Evolutionary conservation across 2,888 invertebrate species (phyloP), one percentile per base, ranked within the genome.

Genomic region (Lymantria monacha): DNA sequence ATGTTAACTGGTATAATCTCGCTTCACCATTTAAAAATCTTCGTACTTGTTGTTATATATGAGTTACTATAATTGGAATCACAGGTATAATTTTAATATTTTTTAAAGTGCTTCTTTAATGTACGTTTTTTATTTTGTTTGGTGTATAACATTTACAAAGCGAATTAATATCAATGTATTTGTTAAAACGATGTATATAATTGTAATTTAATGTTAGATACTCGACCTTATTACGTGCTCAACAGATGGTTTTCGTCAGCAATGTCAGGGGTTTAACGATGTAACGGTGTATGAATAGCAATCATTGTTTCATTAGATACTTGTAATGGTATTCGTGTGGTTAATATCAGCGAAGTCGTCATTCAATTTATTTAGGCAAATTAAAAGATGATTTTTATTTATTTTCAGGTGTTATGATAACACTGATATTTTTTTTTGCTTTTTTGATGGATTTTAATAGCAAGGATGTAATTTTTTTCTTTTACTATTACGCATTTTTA

Each of bases 231-330:
- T 63, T 64, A 42, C 44, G 36, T 51, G 56, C 42, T 49, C 46
- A 55, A 38, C 64, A 66, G 53, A 55, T 65, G 64, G 54, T 63
- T 56, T 61, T 56, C 53, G 46, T 65, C 64, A 63, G 49, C 42
- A 41, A 36, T 46, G 42, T 51, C 53, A 40, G 53, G 50, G 38
- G 37, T 9, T 46, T 52, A 62, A 51, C 50, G 48, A 49, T 37
- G 66, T 66, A 60, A 54, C 59, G 52, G 46, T 51, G 47, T 30
- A 45, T 51, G 50, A 61, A 59, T 59, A 58, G 53, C 51, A 47
- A 51, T 47, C 15, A 55, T 47, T 47, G 31, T 44, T 42, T 60
- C 41, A 53, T 53, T 57, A 48, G 38, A 45, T 50, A 40, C 44
- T 37, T 46, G 45, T 22, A 47, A 52, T 59, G 22, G 15, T 10